Percentiles rank a stretch among this genome's conserved stretches.
Conservation (phyloP, 2,797 vertebrate species). For the Antennarius maculatus region DNA sequence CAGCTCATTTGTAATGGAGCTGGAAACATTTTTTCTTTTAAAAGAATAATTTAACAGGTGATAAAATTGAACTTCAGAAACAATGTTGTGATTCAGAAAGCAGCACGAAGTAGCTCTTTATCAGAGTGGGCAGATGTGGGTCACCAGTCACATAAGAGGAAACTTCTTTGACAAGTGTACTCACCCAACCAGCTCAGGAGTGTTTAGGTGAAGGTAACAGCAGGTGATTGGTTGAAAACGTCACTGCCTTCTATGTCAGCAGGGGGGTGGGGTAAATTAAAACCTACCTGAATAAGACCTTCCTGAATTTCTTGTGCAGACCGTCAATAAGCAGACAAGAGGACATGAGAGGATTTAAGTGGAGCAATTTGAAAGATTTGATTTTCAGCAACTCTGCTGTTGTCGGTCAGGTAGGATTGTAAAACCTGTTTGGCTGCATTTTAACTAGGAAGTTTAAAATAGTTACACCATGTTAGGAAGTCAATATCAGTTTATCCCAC, state of each 20-base stretch:
- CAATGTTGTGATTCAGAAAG: background rate
- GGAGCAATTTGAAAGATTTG: slow-evolving; percentile 55
- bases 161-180: background rate
- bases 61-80: background rate
- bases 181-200: background rate
- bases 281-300: slow-evolving; percentile 14
- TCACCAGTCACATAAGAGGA: background rate
- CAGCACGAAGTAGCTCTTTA: background rate
- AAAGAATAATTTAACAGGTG: background rate
- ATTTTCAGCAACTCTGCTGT: slow-evolving; percentile 61
- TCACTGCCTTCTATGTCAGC: slow-evolving; percentile 24
- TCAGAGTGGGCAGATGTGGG: background rate
- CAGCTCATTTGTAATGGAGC: background rate
- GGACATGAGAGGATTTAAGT: slow-evolving; percentile 62
- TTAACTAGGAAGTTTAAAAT: background rate
- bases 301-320: slow-evolving; percentile 21
- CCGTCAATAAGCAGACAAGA: slow-evolving; percentile 7
- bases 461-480: background rate
- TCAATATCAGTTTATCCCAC: no score
- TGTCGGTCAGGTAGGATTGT: slow-evolving; percentile 54
- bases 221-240: slow-evolving; percentile 54
- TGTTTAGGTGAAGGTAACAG: slow-evolving; percentile 24
- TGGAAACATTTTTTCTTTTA: slow-evolving; percentile 1
- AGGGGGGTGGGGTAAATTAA: slow-evolving; percentile 40
- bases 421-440: slow-evolving; percentile 10